Percentiles rank a stretch among this genome's conserved stretches.
Conservation (phyloP, 2,888 invertebrate species). For the Drosophila cognata region DNA sequence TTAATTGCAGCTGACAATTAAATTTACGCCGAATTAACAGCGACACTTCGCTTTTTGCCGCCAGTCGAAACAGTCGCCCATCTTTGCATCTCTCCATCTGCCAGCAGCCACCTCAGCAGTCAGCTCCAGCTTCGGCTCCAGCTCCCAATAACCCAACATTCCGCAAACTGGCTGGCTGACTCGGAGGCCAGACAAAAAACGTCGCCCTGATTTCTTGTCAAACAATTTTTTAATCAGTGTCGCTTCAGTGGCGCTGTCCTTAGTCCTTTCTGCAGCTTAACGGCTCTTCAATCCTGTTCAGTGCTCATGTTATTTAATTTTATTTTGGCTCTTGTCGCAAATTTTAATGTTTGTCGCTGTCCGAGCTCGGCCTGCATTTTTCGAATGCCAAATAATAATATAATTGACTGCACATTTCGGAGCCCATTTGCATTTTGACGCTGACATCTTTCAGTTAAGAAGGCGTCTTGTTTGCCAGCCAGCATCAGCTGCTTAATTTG, state of each 20-base stretch:
- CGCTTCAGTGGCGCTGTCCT: slow-evolving; percentile 70
- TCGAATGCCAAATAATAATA: slow-evolving; percentile 25
- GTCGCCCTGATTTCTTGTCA: slow-evolving; percentile 79
- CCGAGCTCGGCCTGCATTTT: slow-evolving; percentile 34
- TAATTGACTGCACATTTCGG: slow-evolving; percentile 75
- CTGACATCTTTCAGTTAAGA: slow-evolving; percentile 35
- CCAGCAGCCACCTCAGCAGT: not conserved
- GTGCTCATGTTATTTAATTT: slow-evolving; percentile 66
- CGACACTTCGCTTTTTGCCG: slow-evolving; percentile 63
- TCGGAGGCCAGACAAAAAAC: slow-evolving; percentile 65
- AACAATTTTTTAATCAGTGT: slow-evolving; percentile 81
- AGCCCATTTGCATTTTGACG: slow-evolving; percentile 53
- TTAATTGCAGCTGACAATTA: slow-evolving; percentile 80
- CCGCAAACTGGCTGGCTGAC: slow-evolving; percentile 7
- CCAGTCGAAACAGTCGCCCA: slow-evolving; percentile 17
- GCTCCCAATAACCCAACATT: slow-evolving; percentile 1
- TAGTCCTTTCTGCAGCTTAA: slow-evolving; percentile 7
- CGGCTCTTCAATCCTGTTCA: not conserved
- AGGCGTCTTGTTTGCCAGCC: slow-evolving; percentile 20
- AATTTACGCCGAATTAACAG: slow-evolving; percentile 78
- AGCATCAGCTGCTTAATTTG: slow-evolving; percentile 71
- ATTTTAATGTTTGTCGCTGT: slow-evolving; percentile 32
- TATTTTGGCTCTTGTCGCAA: slow-evolving; percentile 56
- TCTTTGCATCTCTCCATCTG: slow-evolving; percentile 2
- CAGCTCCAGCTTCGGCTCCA: not conserved